Conservation (phyloP, 2,113 vertebrate genomes). For the Cathartes aura region DNA sequence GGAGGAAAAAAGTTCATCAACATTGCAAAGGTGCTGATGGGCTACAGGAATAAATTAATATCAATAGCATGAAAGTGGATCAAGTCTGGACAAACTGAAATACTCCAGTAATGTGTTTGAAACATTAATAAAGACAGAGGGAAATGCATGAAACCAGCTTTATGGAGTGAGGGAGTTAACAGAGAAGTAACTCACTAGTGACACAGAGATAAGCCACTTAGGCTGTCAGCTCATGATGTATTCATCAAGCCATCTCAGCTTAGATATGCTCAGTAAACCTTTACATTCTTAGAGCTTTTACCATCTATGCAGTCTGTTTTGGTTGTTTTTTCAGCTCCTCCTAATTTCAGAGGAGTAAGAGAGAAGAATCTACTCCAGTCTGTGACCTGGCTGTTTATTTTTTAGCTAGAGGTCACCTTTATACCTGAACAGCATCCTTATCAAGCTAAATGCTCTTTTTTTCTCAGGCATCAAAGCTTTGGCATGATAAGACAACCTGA, state of each 20-base stretch:
- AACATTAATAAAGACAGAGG: background rate
- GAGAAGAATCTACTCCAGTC: background rate
- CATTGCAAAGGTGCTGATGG: background rate
- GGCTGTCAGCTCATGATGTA: background rate
- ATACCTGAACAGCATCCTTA: background rate
- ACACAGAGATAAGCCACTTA: conserved; percentile 11
- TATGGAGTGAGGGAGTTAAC: background rate
- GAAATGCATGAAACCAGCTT: background rate
- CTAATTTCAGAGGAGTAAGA: background rate
- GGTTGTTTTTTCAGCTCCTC: background rate
- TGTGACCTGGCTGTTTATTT: background rate
- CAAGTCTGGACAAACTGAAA: background rate
- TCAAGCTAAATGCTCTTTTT: background rate
- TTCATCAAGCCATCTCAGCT: background rate
- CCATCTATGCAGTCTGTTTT: background rate
- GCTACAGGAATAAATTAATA: background rate
- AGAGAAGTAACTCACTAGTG: background rate
- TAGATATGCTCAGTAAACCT: conserved; percentile 26
- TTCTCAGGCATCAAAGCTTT: background rate
- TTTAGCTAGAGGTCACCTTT: conserved; percentile 22
- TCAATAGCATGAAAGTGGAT: background rate
- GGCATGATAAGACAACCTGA: background rate
- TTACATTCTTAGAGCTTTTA: background rate
- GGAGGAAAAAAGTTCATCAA: background rate
- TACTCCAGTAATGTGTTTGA: background rate